A percentile compares a stretch with the other conserved stretches of the same genome.
Evolutionary conservation across 2,797 vertebrate species (phyloP).

Genomic region (Leptatherina wallacei): DNA sequence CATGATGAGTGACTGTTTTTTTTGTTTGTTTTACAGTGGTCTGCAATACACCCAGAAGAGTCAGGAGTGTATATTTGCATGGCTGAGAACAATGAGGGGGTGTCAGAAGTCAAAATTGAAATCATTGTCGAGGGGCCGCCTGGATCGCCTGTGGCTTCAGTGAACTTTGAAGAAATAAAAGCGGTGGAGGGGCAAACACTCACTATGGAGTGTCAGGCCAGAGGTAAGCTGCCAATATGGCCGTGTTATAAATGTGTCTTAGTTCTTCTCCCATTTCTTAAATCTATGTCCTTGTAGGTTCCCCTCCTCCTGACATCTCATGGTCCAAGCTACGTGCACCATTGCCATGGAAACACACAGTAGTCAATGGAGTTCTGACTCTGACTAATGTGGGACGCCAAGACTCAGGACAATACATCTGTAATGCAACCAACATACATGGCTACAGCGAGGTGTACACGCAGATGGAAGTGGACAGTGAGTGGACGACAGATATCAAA

Average conservation of each 20-base stretch:
- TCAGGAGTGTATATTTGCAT: constrained; percentile 89
- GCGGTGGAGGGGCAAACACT: constrained; percentile 87
- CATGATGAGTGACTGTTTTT: not conserved
- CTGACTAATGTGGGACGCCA: constrained; percentile 90
- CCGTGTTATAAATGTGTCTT: not conserved
- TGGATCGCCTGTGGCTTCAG: constrained; percentile 78
- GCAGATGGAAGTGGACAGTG: constrained; percentile 93
- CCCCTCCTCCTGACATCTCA: constrained; percentile 85
- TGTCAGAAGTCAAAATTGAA: constrained; percentile 84
- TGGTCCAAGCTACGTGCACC: constrained; percentile 97
- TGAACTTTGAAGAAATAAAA: constrained; percentile 70
- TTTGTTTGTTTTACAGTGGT: constrained; percentile 77
- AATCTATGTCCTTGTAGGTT: constrained; percentile 76
- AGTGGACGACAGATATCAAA: constrained; percentile 57
- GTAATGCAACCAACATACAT: constrained; percentile 87
- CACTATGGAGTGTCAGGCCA: constrained; percentile 86
- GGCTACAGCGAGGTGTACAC: constrained; percentile 88
- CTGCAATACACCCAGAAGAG: constrained; percentile 80
- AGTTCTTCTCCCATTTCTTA: not conserved
- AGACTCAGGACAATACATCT: constrained; percentile 97
- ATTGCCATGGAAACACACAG: constrained; percentile 92
- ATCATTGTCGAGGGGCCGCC: constrained; percentile 78
- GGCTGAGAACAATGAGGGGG: constrained; percentile 87
- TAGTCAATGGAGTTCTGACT: constrained; percentile 82
- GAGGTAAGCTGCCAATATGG: constrained; percentile 74